Base-by-base conservation (phyloP, 2,113 vertebrate genomes). In the Poeciliopsis retropinna region DNA sequence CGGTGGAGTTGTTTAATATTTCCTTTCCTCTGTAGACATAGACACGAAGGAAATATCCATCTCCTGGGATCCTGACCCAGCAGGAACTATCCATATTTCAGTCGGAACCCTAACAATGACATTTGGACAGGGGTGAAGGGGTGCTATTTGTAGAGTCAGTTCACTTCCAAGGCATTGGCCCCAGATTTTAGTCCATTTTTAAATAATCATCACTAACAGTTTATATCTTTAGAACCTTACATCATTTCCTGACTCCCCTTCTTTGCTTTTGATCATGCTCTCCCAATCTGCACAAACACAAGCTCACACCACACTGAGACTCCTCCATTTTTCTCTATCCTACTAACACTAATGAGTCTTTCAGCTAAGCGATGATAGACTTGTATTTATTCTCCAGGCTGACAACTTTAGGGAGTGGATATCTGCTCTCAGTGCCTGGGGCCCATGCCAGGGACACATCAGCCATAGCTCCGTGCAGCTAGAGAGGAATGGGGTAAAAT, bases 241-340 rank as follows among this genome's bases (percentile, higher is more conserved):
- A 95, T 95, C 94, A 93, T 95, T 96, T 97, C 95, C 95, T 95
- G 94, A 95, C 93, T 82, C 92, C 92, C 95, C 31, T 19, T 29
- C 78, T 28, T 82, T 86, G 89, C 79, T 91, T 94, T 90, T 93
- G 87, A 91, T 95, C 91, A 69, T 88, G 90, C 81, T 89, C 93
- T 91, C 91, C 71, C 57, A 31, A 92, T 91, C 78, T 80, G 92
- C 89, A 85, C 4, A 0, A 78, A 82, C 60, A 70, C 79, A 81
- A 81, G 88, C 86, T 79, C 64, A 70, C 85, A 71, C 81, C 90
- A 83, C 90, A 94, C 80, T 82, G 85, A 8, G 13, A 79, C 76
- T 86, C 78, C 75, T 85, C 86, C 44, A n/a, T 80, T 89, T 79
- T 67, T 81, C 82, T 84, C 91, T 93, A 92, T 93, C 94, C 64